phyloP scores from a whole-genome alignment of 2,888 invertebrate genomes.

The Bombyx huttoni region DNA sequence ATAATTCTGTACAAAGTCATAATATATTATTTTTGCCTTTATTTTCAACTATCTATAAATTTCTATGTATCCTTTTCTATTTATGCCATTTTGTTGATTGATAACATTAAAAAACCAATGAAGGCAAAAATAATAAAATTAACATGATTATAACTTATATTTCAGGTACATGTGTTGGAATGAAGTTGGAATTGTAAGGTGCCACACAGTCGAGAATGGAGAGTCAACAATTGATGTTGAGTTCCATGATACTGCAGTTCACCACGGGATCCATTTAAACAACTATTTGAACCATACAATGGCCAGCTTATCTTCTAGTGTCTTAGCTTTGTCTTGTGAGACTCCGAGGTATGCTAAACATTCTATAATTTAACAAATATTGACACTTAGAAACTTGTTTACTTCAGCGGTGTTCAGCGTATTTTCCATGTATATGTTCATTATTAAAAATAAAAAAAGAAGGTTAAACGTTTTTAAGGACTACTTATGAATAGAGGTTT shows the following conservation, averaged over 20 bases:
- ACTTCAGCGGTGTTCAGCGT: too few species aligned
- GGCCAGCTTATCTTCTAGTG: conserved; percentile 87
- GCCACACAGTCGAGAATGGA: conserved; percentile 78
- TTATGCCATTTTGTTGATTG: neutral
- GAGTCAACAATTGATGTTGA: conserved; percentile 93
- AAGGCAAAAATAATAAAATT: too few species aligned
- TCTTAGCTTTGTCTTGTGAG: conserved; percentile 83
- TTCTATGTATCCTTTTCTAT: too few species aligned
- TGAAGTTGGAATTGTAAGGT: conserved; percentile 89
- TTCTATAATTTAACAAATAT: neutral
- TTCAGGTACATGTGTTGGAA: conserved; percentile 88
- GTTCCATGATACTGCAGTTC: conserved; percentile 92
- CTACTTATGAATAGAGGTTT: too few species aligned
- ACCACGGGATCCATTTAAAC: conserved; percentile 90
- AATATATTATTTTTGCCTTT: too few species aligned
- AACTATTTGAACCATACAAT: conserved; percentile 90
- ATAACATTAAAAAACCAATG: neutral
- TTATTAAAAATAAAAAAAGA: too few species aligned
- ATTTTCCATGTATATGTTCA: too few species aligned
- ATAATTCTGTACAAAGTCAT: too few species aligned
- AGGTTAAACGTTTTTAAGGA: too few species aligned
- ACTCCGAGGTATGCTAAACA: conserved; percentile 70
- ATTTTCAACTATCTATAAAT: too few species aligned
- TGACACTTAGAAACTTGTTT: too few species aligned
- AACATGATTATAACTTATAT: neutral